Evolutionary conservation across 2,888 invertebrate genomes (phyloP).

Genomic region (Gibbula magus): DNA sequence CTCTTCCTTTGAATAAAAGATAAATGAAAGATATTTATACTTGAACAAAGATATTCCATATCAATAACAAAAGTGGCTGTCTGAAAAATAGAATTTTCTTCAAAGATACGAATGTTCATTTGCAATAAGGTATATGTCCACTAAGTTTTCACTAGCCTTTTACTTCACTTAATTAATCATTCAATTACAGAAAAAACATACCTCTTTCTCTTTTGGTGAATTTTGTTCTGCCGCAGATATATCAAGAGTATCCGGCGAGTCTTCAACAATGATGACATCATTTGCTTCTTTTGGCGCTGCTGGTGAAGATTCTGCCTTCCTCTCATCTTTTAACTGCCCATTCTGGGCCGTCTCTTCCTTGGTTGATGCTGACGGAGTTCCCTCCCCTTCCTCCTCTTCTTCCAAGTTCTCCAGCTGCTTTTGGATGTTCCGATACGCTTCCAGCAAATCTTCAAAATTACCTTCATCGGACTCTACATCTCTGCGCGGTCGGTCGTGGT

Average conservation of each 20-base stretch:
- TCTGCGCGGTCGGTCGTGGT: background rate
- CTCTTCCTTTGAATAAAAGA: too few species aligned
- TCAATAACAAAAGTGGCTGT: too few species aligned
- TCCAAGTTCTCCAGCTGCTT: constrained; percentile 48
- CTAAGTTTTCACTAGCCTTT: too few species aligned
- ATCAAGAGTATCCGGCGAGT: background rate
- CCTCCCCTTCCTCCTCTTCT: constrained; percentile 31
- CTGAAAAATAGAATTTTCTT: too few species aligned
- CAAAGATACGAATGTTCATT: too few species aligned
- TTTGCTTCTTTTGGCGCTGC: background rate
- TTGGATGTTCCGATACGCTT: constrained; percentile 50
- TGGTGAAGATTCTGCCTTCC: background rate
- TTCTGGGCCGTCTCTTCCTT: background rate
- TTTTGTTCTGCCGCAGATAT: background rate
- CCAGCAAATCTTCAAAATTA: constrained; percentile 46
- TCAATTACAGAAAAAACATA: too few species aligned
- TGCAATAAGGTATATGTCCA: too few species aligned
- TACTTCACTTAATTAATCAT: too few species aligned
- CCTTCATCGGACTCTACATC: constrained; percentile 34
- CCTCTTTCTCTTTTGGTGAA: background rate
- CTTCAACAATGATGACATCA: background rate
- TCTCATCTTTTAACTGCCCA: background rate
- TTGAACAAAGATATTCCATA: too few species aligned
- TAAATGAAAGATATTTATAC: too few species aligned
- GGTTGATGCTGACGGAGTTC: background rate